phyloP scores from a whole-genome alignment of 2,797 vertebrate genomes.

The Cyclopterus lumpus region DNA sequence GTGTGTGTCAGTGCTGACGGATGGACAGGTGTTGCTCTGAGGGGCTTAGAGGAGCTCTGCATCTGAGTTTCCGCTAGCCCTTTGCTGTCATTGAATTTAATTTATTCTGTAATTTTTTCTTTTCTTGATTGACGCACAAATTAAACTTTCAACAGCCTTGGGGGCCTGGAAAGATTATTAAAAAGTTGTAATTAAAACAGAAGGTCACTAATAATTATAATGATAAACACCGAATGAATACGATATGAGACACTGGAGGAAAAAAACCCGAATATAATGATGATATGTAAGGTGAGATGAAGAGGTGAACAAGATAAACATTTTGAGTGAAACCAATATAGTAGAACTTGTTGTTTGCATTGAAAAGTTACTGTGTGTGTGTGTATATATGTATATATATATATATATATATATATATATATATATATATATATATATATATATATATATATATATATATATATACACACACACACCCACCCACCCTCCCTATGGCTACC shows the following conservation, averaged over 20 bases:
- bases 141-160: constrained; percentile 39
- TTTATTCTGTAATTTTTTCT: constrained; percentile 34
- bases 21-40: constrained; percentile 63
- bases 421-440: too few relatives aligned
- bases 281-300: not conserved
- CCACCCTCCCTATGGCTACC: constrained; percentile 21
- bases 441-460: too few relatives aligned
- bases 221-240: constrained; percentile 23
- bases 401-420: too few relatives aligned
- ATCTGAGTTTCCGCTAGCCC: constrained; percentile 19
- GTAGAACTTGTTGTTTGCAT: not conserved
- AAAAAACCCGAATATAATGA: not conserved
- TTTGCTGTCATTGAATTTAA: constrained; percentile 37
- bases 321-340: not conserved
- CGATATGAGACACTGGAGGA: not conserved
- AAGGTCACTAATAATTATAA: constrained; percentile 42
- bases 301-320: not conserved
- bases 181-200: constrained; percentile 47
- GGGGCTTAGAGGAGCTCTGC: constrained; percentile 37
- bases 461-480: too few relatives aligned
- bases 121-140: constrained; percentile 40
- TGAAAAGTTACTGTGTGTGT: constrained; percentile 1
- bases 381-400: too few relatives aligned
- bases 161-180: constrained; percentile 13
- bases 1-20: constrained; percentile 51